Conservation (phyloP, 2,113 vertebrate species). For the Antennarius striatus region DNA sequence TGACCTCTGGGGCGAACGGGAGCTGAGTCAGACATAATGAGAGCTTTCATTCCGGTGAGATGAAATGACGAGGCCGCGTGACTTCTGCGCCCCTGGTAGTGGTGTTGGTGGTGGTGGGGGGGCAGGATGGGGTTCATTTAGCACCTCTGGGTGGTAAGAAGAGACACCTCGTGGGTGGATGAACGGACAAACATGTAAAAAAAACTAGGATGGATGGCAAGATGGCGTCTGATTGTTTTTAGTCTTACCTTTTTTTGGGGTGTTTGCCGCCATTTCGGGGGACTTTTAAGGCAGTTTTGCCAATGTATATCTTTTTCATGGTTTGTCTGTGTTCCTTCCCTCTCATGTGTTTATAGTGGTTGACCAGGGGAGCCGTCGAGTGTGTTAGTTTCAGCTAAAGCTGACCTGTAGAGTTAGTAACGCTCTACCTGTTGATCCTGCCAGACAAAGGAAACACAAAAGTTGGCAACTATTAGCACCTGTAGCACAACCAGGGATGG, state of each 20-base stretch:
- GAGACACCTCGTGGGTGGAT: constrained; percentile 63
- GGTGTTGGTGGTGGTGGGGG: too few relatives aligned
- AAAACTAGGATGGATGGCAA: constrained; percentile 39
- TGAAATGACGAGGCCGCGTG: constrained; percentile 63
- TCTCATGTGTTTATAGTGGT: constrained; percentile 75
- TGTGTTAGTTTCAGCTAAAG: constrained; percentile 61
- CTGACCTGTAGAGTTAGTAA: constrained; percentile 58
- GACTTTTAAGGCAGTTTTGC: constrained; percentile 83
- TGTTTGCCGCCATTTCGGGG: constrained; percentile 82
- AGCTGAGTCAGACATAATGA: constrained; percentile 71
- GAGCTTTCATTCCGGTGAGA: constrained; percentile 65
- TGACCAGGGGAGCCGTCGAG: constrained; percentile 60
- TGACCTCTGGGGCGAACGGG: constrained; percentile 51
- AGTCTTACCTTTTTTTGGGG: constrained; percentile 83
- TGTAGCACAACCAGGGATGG: constrained; percentile 7
- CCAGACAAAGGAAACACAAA: constrained; percentile 77
- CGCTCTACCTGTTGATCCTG: constrained; percentile 75
- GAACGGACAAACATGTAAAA: constrained; percentile 50
- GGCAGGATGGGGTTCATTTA: constrained; percentile 47
- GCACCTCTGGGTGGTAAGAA: constrained; percentile 44
- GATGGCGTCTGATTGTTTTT: constrained; percentile 30
- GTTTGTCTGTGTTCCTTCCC: constrained; percentile 77
- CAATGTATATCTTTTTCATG: constrained; percentile 87
- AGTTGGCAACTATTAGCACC: constrained; percentile 55
- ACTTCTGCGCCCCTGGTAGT: constrained; percentile 38